phyloP scores from a whole-genome alignment of 1,140 invertebrate species.

The Bilobella aurantiaca region DNA sequence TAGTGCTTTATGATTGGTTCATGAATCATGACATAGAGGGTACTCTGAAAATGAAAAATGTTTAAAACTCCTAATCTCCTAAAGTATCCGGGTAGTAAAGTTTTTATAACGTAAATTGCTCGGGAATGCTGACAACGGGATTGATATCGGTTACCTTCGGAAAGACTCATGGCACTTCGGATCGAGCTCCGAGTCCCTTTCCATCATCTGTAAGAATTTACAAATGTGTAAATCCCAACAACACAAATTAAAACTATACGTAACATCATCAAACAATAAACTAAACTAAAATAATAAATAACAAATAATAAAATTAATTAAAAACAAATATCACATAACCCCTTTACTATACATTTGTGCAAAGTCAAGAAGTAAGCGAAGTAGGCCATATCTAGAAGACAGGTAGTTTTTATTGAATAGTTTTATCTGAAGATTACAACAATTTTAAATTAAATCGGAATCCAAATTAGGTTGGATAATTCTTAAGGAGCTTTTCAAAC shows the following conservation, averaged over 20 bases:
- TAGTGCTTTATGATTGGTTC: no score
- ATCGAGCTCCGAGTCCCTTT: not conserved
- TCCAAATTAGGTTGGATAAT: not conserved
- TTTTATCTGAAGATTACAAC: not conserved
- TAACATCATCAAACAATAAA: not conserved
- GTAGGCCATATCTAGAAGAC: no score
- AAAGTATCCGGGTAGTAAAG: no score
- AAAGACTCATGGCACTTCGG: not conserved
- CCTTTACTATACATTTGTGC: no score
- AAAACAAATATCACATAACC: no score
- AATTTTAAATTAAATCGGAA: not conserved
- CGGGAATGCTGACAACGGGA: not conserved
- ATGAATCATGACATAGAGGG: not conserved
- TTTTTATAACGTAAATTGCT: no score
- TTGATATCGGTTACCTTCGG: not conserved
- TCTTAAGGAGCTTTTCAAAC: no score
- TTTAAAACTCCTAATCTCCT: not conserved
- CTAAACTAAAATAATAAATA: not conserved
- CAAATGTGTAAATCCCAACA: not conserved
- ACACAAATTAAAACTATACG: not conserved
- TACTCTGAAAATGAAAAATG: not conserved
- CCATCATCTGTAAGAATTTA: not conserved
- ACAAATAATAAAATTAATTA: no score
- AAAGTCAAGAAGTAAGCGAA: no score
- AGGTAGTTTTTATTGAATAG: no score